Evolutionary conservation across 2,113 vertebrate genomes (phyloP).

Genomic region (Centrocercus urophasianus): DNA sequence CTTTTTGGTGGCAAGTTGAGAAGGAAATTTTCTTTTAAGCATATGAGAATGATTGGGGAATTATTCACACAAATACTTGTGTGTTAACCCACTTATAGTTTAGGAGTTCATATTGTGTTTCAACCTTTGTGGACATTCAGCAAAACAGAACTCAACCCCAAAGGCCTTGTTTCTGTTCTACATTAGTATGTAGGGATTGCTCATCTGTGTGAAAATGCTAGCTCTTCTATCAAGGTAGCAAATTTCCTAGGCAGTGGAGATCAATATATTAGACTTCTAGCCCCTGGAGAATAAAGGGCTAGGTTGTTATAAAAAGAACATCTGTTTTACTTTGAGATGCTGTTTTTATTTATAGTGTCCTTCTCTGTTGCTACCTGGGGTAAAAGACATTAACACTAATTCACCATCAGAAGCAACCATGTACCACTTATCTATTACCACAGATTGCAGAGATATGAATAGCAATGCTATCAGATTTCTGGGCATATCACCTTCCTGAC

Average conservation of each 20-base stretch:
- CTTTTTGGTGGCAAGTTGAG: background rate
- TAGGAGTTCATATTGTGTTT: background rate
- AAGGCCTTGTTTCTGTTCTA: background rate
- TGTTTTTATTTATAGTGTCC: background rate
- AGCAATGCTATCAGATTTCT: background rate
- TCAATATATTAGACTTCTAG: background rate
- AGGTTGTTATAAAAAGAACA: background rate
- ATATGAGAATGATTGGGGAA: background rate
- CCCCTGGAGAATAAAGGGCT: background rate
- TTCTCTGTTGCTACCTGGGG: background rate
- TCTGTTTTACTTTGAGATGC: background rate
- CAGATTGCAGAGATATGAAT: background rate
- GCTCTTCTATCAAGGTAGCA: background rate
- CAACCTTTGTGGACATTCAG: background rate
- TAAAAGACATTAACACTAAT: background rate
- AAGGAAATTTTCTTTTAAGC: background rate
- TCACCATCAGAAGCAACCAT: background rate
- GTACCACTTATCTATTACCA: background rate
- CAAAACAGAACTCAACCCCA: background rate
- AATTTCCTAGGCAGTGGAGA: background rate
- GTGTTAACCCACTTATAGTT: background rate
- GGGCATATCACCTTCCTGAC: background rate
- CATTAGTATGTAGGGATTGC: background rate
- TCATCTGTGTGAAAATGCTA: background rate
- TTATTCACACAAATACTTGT: background rate